phyloP scores from a whole-genome alignment of 1,140 invertebrate genomes.

The Phymorhynchus buccinoides region DNA sequence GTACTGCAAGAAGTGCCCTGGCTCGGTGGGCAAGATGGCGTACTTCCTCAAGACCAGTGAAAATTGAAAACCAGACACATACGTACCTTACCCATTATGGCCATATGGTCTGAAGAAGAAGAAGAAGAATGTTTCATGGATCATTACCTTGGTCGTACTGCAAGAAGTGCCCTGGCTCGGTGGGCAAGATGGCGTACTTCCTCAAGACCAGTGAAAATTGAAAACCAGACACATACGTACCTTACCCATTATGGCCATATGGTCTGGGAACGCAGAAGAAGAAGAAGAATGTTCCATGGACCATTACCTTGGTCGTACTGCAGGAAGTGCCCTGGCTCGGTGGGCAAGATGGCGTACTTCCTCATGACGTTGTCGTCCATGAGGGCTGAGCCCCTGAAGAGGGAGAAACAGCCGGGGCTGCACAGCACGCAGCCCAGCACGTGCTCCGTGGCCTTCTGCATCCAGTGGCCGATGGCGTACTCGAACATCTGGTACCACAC shows the following conservation, averaged over 20 bases:
- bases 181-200: slow-evolving; percentile 58
- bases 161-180: slow-evolving; percentile 59
- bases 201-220: too few relatives aligned
- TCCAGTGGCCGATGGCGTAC: slow-evolving; percentile 65
- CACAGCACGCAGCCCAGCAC: slow-evolving; percentile 63
- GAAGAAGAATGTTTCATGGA: slow-evolving; percentile 78
- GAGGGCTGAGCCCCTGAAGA: slow-evolving; percentile 62
- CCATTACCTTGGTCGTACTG: slow-evolving; percentile 78
- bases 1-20: too few relatives aligned
- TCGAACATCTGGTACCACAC: slow-evolving; percentile 81
- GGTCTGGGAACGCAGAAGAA: too few relatives aligned
- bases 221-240: too few relatives aligned
- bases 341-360: slow-evolving; percentile 72
- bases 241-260: too few relatives aligned
- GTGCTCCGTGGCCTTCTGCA: slow-evolving; percentile 66
- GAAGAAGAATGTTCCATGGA: too few relatives aligned
- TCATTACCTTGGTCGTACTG: slow-evolving; percentile 65
- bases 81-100: too few relatives aligned
- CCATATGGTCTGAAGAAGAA: too few relatives aligned
- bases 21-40: too few relatives aligned
- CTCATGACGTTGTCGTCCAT: slow-evolving; percentile 61
- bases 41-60: too few relatives aligned
- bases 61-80: too few relatives aligned
- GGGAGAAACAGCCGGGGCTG: slow-evolving; percentile 63
- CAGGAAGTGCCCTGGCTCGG: slow-evolving; percentile 76